phyloP scores from a whole-genome alignment of 2,888 invertebrate genomes.

The Anoncus sp. region DNA sequence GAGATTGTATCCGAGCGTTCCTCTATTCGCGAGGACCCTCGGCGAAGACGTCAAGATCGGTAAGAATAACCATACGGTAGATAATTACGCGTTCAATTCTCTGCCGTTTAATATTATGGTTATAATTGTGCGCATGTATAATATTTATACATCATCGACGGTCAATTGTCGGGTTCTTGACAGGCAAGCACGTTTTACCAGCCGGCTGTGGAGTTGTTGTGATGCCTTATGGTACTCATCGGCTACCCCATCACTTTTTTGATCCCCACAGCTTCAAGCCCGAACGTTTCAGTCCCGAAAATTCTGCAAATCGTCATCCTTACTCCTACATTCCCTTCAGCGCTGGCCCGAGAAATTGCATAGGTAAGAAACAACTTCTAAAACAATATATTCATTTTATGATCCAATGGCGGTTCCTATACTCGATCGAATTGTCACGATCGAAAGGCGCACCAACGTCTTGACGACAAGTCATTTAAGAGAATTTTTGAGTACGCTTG shows the following conservation, averaged over 20 bases:
- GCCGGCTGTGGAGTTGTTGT: slow-evolving; percentile 85
- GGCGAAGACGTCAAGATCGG: slow-evolving; percentile 78
- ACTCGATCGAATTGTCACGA: too few relatives aligned
- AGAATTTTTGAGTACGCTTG: too few relatives aligned
- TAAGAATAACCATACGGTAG: slow-evolving; percentile 46
- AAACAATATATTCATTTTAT: too few relatives aligned
- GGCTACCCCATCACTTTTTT: slow-evolving; percentile 85
- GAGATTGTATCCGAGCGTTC: slow-evolving; percentile 79
- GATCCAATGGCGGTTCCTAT: too few relatives aligned
- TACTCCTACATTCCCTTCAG: slow-evolving; percentile 86
- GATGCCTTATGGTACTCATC: slow-evolving; percentile 85
- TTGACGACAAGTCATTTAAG: too few relatives aligned
- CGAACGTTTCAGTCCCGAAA: slow-evolving; percentile 85
- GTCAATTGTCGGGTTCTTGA: too few relatives aligned
- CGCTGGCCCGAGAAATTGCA: slow-evolving; percentile 86
- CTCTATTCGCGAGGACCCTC: slow-evolving; percentile 75
- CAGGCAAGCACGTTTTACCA: slow-evolving; percentile 84
- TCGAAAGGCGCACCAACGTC: too few relatives aligned
- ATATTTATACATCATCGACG: too few relatives aligned
- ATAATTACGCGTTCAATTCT: too few relatives aligned
- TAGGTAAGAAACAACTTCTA: slow-evolving; percentile 80
- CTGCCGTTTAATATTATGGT: too few relatives aligned
- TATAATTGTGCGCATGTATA: too few relatives aligned
- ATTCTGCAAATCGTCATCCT: slow-evolving; percentile 84
- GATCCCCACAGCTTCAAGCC: slow-evolving; percentile 86